Base-by-base conservation (phyloP, 1,140 invertebrate genomes). In the Calephelis virginiensis region DNA sequence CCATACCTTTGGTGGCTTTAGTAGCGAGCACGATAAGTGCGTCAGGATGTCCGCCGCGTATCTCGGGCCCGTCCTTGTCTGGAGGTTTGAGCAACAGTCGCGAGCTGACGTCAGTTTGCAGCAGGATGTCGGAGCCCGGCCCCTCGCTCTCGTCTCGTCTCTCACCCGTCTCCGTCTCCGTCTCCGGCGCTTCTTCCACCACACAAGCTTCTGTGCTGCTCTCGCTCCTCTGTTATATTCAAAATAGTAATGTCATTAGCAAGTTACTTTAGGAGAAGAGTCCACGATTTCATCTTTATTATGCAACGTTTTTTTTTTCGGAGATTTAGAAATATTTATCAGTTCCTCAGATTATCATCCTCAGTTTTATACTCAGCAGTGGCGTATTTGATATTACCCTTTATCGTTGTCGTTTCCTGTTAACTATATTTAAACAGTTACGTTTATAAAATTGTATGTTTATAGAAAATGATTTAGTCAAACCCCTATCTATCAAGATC, bases 21-120 rank as follows among this genome's bases (percentile, higher is more conserved):
- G 97, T 98, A 14, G 98, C 98, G 82, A 98, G 96, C 66, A 99
- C 96, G 67, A 99, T 95, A 37, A 99, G 93, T 3, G 97, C 97
- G 89, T 99, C 97, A 0, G 97, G 94, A 74, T 96, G 94, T 46
- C 98, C 98, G 8, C 97, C 98, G 63, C 97, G 93, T 48, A 99
- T 95, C 74, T 98, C 97, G 0, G 97, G 96, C 8, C 96, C 96
- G 68, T 97, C 96, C 81, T 97, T 96, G 14, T 94, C 95, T 14
- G 95, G 94, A 1, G 92, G 85, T 76, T 96, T 96, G 53, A 95
- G 91, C 38, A 97, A 93, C 69, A 98, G 92, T 89, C 95, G 95
- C 73, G 95, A 92, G 66, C 92, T 94, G 12, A 98, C 96, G 75
- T 98, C 96, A 13, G 97, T 90, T 82, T 97, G 95, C 14, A 92